These are phyloP conservation scores for Telmatochromis bifrenatus DNA, from an alignment of 2,113 vertebrate genomes.

Conservation along the genomic window DNA sequence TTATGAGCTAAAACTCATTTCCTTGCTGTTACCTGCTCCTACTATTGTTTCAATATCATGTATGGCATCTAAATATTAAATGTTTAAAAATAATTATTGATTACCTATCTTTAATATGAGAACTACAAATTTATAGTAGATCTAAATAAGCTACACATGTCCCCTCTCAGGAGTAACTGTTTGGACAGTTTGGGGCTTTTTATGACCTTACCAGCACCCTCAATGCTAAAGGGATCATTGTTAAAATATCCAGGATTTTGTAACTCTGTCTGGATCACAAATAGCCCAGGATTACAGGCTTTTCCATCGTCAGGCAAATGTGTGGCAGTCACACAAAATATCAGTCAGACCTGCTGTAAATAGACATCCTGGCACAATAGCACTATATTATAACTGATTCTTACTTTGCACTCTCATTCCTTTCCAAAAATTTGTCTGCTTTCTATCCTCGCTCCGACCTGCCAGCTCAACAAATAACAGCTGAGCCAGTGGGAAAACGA, in stretches of 20 bases:
- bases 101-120: not conserved
- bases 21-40: not conserved
- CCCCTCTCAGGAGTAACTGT: not conserved
- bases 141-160: not conserved
- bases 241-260: not conserved
- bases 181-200: not conserved
- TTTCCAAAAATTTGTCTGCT: not conserved
- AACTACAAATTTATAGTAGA: not conserved
- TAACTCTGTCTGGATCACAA: not conserved
- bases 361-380: not conserved
- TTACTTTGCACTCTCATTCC: not conserved
- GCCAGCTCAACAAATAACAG: not conserved
- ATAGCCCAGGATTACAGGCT: not conserved
- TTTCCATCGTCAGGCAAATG: not conserved
- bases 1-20: not conserved
- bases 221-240: not conserved
- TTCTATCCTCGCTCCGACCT: not conserved
- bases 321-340: not conserved
- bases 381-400: not conserved
- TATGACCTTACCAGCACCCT: not conserved
- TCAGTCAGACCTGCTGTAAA: conserved; percentile 16
- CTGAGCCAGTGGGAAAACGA: not conserved
- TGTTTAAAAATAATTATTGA: not conserved
- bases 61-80: not conserved
- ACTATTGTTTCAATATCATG: not conserved